Conservation (phyloP, 2,888 invertebrate genomes). For the Lasioglossum morio region DNA sequence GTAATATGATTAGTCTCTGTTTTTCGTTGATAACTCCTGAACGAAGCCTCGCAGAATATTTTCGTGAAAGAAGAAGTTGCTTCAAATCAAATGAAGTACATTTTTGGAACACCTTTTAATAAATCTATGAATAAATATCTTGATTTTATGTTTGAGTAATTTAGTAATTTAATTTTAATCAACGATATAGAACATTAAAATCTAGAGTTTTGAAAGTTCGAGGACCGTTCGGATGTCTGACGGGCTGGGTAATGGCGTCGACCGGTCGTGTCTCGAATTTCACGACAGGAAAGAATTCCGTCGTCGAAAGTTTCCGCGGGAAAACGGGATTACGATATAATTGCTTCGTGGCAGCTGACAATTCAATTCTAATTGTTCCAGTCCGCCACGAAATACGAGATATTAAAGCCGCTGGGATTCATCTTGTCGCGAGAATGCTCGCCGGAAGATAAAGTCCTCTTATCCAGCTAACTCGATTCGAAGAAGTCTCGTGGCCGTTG, state of each 20-base stretch:
- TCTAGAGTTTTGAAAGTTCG: neutral
- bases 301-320: constrained; percentile 9
- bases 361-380: constrained; percentile 37
- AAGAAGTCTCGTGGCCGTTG: constrained; percentile 9
- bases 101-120: too few relatives aligned
- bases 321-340: constrained; percentile 1
- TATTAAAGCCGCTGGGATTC: constrained; percentile 23
- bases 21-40: too few relatives aligned
- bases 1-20: too few relatives aligned
- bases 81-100: too few relatives aligned
- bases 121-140: too few relatives aligned
- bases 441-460: constrained; percentile 26
- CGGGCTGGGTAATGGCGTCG: neutral
- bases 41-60: too few relatives aligned
- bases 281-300: neutral
- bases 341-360: constrained; percentile 14
- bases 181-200: neutral
- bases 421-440: constrained; percentile 7
- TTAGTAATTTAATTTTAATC: too few relatives aligned
- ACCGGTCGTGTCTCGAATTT: constrained; percentile 6
- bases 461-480: constrained; percentile 27
- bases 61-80: too few relatives aligned
- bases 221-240: neutral
- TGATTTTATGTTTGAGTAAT: too few relatives aligned
- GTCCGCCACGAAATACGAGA: constrained; percentile 15